Base-by-base conservation (phyloP, 2,888 invertebrate genomes). In the Eupelmus urozonus region DNA sequence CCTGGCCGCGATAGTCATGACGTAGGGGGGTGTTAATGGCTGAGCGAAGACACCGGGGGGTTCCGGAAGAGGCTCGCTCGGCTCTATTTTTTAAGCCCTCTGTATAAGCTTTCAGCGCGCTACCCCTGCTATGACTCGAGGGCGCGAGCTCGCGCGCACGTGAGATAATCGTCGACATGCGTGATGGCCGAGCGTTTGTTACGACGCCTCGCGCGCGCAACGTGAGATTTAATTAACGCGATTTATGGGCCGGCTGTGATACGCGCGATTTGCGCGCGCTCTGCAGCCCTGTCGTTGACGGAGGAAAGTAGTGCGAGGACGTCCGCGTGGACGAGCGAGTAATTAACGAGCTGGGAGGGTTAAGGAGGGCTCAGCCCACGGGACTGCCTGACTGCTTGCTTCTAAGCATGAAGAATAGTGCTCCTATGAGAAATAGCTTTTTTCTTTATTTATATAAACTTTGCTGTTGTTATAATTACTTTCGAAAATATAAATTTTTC, bases 161-260 rank as follows among this genome's bases (percentile, higher is more conserved):
- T 49, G 88, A 88, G 88, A 87, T 83, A 84, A 88, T 87, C 88
- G 82, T 82, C 73, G 71, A 82, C 83, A 84, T 82, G 88, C 89
- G 89, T 88, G 89, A 84, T 81, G 78, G 85, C 81, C 83, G 85
- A 85, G 83, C 87, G 86, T 88, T 88, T 87, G 85, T 86, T 86
- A 86, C 60, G 42, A 29, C 11, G 16, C 34, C 27, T 27, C n/a
- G n/a, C 11, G 1, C 7, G 29, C 18, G 65, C 71, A 60, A 34
- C 80, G 78, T 74, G 82, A 84, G 85, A 86, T 87, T 87, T 87
- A 85, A 86, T 87, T 86, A 85, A 81, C 81, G 67, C 82, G 84
- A 85, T 86, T 87, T 86, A 85, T 84, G 83, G 82, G 79, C 71
- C n/a, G 18, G 25, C 74, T 45, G 67, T 34, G 67, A 57, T 77